phyloP scores from a whole-genome alignment of 2,797 vertebrate species.

The Monodelphis domestica region DNA sequence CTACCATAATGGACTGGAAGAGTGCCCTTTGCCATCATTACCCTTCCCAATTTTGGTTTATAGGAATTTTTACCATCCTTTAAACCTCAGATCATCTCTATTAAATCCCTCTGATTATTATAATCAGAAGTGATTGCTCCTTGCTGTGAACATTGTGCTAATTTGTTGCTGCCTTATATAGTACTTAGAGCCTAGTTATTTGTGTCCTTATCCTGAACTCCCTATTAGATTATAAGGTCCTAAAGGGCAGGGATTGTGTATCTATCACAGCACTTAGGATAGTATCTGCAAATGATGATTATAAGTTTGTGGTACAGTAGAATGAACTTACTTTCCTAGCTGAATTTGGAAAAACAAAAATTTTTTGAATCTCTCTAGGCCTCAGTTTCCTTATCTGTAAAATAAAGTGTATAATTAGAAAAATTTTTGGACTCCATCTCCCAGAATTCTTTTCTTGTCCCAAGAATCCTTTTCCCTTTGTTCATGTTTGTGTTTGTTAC shows the following conservation, averaged over 20 bases:
- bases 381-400: no score
- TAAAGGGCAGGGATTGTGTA: not conserved
- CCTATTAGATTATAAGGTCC: no score
- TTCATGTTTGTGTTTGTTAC: no score
- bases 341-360: not conserved
- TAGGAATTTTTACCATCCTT: not conserved
- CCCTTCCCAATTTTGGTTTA: not conserved
- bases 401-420: no score
- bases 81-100: not conserved
- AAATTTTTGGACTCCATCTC: no score
- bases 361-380: not conserved
- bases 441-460: no score
- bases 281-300: not conserved
- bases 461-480: no score
- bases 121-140: not conserved
- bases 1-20: not conserved
- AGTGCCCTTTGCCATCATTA: not conserved
- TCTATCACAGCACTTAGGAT: not conserved
- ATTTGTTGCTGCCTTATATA: slow-evolving; percentile 8
- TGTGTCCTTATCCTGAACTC: no score
- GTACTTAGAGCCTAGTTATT: no score
- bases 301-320: not conserved
- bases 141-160: not conserved
- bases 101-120: not conserved
- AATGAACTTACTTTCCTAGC: not conserved